phyloP scores from a whole-genome alignment of 2,113 vertebrate species.

The Pelmatolapia mariae region DNA sequence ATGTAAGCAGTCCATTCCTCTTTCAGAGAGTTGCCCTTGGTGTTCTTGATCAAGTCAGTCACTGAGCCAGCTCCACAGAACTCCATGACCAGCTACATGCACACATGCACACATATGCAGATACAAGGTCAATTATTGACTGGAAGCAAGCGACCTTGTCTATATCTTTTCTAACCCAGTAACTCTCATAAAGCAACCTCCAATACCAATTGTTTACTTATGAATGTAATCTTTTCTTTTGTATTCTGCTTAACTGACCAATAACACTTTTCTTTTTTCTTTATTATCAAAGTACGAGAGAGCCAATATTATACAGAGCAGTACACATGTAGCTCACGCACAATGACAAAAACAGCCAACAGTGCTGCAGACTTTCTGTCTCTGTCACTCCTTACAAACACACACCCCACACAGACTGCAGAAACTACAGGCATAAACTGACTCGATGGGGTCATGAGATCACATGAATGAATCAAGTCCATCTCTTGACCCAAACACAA shows the following conservation, averaged over 20 bases:
- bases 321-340: background rate
- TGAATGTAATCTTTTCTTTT: background rate
- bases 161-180: background rate
- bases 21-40: slow-evolving; percentile 67
- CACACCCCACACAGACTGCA: background rate
- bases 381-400: background rate
- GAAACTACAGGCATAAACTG: background rate
- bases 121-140: background rate
- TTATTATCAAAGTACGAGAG: background rate
- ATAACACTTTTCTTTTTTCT: background rate
- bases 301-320: background rate
- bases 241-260: background rate
- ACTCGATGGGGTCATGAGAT: slow-evolving; percentile 3
- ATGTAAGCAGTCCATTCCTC: slow-evolving; percentile 93
- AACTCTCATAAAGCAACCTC: background rate
- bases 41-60: slow-evolving; percentile 72
- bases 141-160: background rate
- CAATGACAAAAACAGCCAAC: background rate
- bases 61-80: slow-evolving; percentile 89
- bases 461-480: background rate
- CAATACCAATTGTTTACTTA: background rate
- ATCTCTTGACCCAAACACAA: slow-evolving; percentile 27
- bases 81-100: slow-evolving; percentile 63
- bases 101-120: background rate
- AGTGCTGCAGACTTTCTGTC: background rate